Conservation (phyloP, 2,113 vertebrate genomes). For the Cololabis saira region DNA sequence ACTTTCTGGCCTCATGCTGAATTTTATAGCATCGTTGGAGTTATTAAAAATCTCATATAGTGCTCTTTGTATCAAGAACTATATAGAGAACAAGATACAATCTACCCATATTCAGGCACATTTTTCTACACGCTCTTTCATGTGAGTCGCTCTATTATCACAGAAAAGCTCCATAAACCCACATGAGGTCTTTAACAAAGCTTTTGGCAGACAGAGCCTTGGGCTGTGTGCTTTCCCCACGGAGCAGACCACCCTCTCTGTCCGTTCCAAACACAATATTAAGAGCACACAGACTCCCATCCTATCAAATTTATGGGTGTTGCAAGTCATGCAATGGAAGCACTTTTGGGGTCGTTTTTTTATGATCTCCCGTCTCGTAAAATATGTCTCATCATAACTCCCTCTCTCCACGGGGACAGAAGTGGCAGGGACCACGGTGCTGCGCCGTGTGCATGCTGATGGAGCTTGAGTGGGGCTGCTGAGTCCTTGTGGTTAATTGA, state of each 20-base stretch:
- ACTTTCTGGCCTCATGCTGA: constrained; percentile 26
- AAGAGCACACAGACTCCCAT: constrained; percentile 50
- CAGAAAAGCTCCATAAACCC: constrained; percentile 63
- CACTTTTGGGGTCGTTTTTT: constrained; percentile 50
- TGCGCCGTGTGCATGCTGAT: constrained; percentile 33
- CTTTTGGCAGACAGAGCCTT: constrained; percentile 50
- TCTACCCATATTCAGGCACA: constrained; percentile 37
- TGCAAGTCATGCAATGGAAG: constrained; percentile 50
- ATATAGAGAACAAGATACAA: constrained; percentile 35
- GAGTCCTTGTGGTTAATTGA: constrained; percentile 65
- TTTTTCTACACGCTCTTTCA: constrained; percentile 33
- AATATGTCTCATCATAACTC: constrained; percentile 52
- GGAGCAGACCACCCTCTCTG: constrained; percentile 53
- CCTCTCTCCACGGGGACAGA: constrained; percentile 26
- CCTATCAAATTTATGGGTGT: constrained; percentile 48
- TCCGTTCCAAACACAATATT: constrained; percentile 65
- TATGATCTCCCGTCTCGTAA: constrained; percentile 50
- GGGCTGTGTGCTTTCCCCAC: constrained; percentile 46
- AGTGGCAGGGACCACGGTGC: constrained; percentile 15
- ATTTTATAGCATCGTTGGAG: constrained; percentile 30
- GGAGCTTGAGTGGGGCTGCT: constrained; percentile 30
- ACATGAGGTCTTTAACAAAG: constrained; percentile 63
- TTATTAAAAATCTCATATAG: constrained; percentile 56
- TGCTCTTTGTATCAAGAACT: constrained; percentile 38
- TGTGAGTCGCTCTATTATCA: constrained; percentile 48